These are phyloP conservation scores for Hermodice carunculata DNA, from an alignment of 2,888 invertebrate species.

Conservation along the genomic window DNA sequence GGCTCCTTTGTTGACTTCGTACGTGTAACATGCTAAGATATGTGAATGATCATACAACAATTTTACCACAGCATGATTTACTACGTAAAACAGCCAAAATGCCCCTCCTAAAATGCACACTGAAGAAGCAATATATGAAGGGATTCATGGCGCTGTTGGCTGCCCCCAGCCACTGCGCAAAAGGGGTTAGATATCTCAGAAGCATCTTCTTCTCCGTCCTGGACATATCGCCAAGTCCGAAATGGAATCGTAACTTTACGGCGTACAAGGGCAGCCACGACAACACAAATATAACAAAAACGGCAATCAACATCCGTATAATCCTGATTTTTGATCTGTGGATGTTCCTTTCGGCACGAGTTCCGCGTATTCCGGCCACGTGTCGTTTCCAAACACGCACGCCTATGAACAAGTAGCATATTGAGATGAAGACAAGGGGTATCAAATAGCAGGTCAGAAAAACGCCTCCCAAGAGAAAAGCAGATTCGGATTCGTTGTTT, in stretches of 20 bases:
- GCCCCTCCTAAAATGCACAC: slow-evolving; percentile 91
- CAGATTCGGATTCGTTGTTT: no score
- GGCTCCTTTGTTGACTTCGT: no score
- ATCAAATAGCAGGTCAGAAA: slow-evolving; percentile 34
- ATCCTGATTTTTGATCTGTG: slow-evolving; percentile 31
- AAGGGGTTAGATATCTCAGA: slow-evolving; percentile 15
- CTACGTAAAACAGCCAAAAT: slow-evolving; percentile 71
- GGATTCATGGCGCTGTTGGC: slow-evolving; percentile 34
- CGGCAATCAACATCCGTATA: slow-evolving; percentile 32
- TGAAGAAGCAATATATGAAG: slow-evolving; percentile 65
- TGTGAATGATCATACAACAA: no score
- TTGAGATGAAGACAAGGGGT: slow-evolving; percentile 32
- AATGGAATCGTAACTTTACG: slow-evolving; percentile 25
- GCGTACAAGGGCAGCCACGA: slow-evolving; percentile 36
- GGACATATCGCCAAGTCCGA: slow-evolving; percentile 20
- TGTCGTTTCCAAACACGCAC: slow-evolving; percentile 31
- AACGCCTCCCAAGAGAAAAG: slow-evolving; percentile 25
- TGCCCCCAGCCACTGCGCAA: slow-evolving; percentile 36
- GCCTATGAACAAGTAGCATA: slow-evolving; percentile 32
- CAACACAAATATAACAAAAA: slow-evolving; percentile 29
- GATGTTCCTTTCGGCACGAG: slow-evolving; percentile 27
- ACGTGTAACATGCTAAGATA: no score
- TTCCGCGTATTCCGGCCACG: slow-evolving; percentile 28
- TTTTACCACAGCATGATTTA: slow-evolving; percentile 14
- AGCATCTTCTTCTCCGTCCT: slow-evolving; percentile 22